Evolutionary conservation across 2,888 invertebrate species (phyloP).

Genomic region (Petrophora chlorosata): DNA sequence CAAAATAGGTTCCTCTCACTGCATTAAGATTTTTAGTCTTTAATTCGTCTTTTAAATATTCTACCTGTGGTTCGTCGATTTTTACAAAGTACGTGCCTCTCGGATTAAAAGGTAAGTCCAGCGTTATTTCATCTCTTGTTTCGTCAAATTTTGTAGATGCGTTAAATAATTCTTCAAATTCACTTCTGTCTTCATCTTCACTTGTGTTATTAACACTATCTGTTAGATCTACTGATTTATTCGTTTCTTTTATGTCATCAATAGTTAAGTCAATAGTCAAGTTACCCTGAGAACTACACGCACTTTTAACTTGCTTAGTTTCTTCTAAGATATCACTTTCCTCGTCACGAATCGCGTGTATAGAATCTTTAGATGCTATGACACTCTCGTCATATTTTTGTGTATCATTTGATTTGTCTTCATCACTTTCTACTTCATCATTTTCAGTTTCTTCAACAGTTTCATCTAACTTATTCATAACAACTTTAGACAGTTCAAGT

Average conservation of each 20-base stretch:
- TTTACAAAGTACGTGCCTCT: constrained; percentile 18
- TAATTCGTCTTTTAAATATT: not conserved
- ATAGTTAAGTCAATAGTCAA: not conserved
- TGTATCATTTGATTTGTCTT: constrained; percentile 45
- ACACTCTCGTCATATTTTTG: constrained; percentile 40
- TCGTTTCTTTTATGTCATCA: constrained; percentile 10
- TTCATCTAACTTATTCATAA: constrained; percentile 32
- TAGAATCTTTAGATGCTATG: constrained; percentile 32
- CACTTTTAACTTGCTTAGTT: not conserved
- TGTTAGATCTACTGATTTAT: not conserved
- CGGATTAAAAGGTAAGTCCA: not conserved
- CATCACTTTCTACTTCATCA: constrained; percentile 37
- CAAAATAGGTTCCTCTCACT: constrained; percentile 46
- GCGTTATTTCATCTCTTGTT: not conserved
- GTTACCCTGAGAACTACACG: no score
- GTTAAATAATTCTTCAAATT: constrained; percentile 8
- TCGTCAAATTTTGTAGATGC: constrained; percentile 7
- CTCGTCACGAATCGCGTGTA: constrained; percentile 34
- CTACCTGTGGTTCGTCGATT: constrained; percentile 4
- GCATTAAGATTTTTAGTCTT: constrained; percentile 9
- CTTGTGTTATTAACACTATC: not conserved
- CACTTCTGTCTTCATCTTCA: constrained; percentile 5
- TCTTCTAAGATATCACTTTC: constrained; percentile 32
- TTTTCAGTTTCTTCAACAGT: constrained; percentile 29
- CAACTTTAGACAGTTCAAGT: constrained; percentile 22